These are phyloP conservation scores for Poeciliopsis occidentalis DNA, from an alignment of 2,113 vertebrate species.

Conservation along the genomic window DNA sequence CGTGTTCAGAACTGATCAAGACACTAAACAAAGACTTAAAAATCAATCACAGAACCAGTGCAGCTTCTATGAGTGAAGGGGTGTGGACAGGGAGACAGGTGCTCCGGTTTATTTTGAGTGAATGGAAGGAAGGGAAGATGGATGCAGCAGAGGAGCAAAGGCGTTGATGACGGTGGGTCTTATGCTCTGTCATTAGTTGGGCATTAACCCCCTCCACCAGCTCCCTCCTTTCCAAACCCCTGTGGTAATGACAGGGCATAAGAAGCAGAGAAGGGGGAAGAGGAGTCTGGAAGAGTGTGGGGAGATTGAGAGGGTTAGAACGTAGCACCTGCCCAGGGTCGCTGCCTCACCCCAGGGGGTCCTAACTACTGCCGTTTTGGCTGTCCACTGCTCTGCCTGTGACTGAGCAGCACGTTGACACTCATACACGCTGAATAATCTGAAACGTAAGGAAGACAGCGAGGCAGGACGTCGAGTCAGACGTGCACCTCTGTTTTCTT, in stretches of 20 bases:
- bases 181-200: conserved; percentile 81
- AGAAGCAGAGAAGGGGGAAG: conserved; percentile 52
- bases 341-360: conserved; percentile 63
- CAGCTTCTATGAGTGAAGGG: conserved; percentile 29
- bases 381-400: conserved; percentile 57
- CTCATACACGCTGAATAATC: conserved; percentile 37
- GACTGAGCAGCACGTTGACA: conserved; percentile 43
- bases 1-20: conserved; percentile 44
- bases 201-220: conserved; percentile 73
- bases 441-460: conserved; percentile 37
- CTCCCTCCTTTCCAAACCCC: conserved; percentile 55
- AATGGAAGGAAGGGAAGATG: conserved; percentile 45
- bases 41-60: conserved; percentile 46
- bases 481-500: conserved; percentile 20
- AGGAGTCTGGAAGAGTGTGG: conserved; percentile 60
- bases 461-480: conserved; percentile 3
- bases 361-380: conserved; percentile 66
- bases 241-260: conserved; percentile 78
- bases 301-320: conserved; percentile 68
- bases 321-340: conserved; percentile 81
- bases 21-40: conserved; percentile 53
- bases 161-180: conserved; percentile 61
- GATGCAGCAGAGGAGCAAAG: conserved; percentile 45
- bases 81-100: conserved; percentile 67
- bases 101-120: conserved; percentile 67